A percentile compares a stretch with the other conserved stretches of the same genome.
Conservation (phyloP, 2,888 invertebrate genomes). For the Allophyes oxyacanthae region DNA sequence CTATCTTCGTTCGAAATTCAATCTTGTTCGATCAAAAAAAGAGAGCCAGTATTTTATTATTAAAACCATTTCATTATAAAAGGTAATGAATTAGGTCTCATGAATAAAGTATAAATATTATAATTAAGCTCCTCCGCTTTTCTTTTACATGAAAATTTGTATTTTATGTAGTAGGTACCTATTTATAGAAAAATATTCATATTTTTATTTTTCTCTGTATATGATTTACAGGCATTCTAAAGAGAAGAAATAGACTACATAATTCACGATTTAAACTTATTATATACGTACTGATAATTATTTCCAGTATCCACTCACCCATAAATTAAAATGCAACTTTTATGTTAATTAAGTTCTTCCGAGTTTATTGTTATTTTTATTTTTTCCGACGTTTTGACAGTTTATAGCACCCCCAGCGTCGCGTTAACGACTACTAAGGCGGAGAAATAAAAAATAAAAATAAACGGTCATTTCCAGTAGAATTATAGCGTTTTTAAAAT, state of each 20-base stretch:
- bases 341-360: neutral
- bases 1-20: constrained; percentile 33
- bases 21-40: constrained; percentile 17
- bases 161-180: too few relatives aligned
- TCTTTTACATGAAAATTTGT: too few relatives aligned
- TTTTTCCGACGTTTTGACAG: constrained; percentile 6
- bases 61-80: neutral
- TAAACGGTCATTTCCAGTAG: constrained; percentile 1
- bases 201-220: too few relatives aligned
- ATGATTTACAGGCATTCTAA: too few relatives aligned
- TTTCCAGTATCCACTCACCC: too few relatives aligned
- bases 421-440: constrained; percentile 6
- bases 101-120: too few relatives aligned
- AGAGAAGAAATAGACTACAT: too few relatives aligned
- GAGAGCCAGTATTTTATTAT: constrained; percentile 1
- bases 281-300: too few relatives aligned
- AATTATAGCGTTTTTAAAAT: constrained; percentile 4
- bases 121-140: too few relatives aligned
- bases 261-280: too few relatives aligned
- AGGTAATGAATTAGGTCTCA: too few relatives aligned
- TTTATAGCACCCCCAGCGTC: constrained; percentile 1
- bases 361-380: neutral
- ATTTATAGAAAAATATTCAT: too few relatives aligned
- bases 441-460: constrained; percentile 6
- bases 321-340: neutral